phyloP scores from a whole-genome alignment of 2,888 invertebrate species.

The Slavum lentiscoides region DNA sequence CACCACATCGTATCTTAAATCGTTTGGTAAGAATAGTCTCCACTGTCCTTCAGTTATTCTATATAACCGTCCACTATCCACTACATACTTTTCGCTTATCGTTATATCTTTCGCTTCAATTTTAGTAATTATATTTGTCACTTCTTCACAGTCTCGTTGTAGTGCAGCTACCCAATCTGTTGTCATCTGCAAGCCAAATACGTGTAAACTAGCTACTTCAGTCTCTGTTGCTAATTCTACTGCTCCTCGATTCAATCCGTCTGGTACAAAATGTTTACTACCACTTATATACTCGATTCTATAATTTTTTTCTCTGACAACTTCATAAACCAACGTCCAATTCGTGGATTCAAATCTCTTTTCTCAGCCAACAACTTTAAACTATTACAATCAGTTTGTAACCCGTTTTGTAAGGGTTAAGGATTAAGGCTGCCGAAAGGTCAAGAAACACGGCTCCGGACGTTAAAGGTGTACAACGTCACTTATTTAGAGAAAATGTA shows the following conservation, averaged over 20 bases:
- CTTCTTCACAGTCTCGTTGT: background rate
- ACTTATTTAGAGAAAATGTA: too few species aligned
- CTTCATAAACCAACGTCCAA: constrained; percentile 9
- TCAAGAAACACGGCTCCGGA: too few species aligned
- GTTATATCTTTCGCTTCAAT: background rate
- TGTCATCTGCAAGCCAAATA: background rate
- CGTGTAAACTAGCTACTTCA: background rate
- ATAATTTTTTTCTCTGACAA: background rate
- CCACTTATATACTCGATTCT: background rate
- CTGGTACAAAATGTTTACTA: background rate
- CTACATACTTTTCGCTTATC: background rate
- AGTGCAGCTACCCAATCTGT: background rate
- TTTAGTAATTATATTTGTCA: background rate
- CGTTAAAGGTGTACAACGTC: too few species aligned
- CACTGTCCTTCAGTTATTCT: background rate
- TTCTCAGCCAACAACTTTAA: too few species aligned
- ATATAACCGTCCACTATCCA: background rate
- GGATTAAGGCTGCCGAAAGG: too few species aligned
- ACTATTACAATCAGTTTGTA: too few species aligned
- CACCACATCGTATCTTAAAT: background rate
- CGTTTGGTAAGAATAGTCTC: background rate
- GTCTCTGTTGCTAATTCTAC: background rate
- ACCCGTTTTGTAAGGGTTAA: too few species aligned
- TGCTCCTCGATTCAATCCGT: constrained; percentile 55
- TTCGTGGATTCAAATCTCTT: background rate